These are phyloP conservation scores for Oscheius sp. DNA, from an alignment of 2,888 invertebrate species.

Conservation along the genomic window DNA sequence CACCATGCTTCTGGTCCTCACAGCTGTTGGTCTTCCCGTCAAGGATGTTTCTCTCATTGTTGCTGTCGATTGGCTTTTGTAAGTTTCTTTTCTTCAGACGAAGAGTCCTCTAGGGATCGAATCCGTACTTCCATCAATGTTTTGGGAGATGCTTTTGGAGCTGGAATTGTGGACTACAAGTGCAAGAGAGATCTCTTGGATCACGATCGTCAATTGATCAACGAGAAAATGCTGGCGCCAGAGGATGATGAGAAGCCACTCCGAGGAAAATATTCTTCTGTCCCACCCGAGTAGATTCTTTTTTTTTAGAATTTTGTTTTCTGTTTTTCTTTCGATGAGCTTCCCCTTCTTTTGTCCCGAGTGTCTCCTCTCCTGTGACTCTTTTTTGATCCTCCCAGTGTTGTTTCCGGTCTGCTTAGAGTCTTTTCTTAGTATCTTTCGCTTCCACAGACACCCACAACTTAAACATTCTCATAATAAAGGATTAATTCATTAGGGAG, in stretches of 20 bases:
- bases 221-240: constrained; percentile 1
- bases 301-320: not conserved
- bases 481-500: no score
- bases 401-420: not conserved
- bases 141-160: constrained; percentile 75
- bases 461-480: no score
- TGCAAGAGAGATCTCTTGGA: constrained; percentile 69
- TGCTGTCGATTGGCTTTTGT: constrained; percentile 74
- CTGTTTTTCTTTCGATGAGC: not conserved
- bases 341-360: constrained; percentile 3
- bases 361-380: constrained; percentile 4
- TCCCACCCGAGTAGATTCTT: constrained; percentile 14
- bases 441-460: no score
- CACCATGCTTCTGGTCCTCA: constrained; percentile 72
- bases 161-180: constrained; percentile 75
- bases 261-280: constrained; percentile 23
- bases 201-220: constrained; percentile 35
- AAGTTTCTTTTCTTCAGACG: constrained; percentile 51
- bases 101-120: constrained; percentile 72
- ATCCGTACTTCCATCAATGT: constrained; percentile 76
- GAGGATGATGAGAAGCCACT: constrained; percentile 28
- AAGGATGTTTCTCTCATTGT: constrained; percentile 73
- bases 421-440: no score
- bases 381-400: constrained; percentile 8
- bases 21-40: constrained; percentile 73